Evolutionary conservation across 1,140 invertebrate genomes (phyloP), one percentile per base, ranked within the genome.

Genomic region (Asbolus verrucosus): DNA sequence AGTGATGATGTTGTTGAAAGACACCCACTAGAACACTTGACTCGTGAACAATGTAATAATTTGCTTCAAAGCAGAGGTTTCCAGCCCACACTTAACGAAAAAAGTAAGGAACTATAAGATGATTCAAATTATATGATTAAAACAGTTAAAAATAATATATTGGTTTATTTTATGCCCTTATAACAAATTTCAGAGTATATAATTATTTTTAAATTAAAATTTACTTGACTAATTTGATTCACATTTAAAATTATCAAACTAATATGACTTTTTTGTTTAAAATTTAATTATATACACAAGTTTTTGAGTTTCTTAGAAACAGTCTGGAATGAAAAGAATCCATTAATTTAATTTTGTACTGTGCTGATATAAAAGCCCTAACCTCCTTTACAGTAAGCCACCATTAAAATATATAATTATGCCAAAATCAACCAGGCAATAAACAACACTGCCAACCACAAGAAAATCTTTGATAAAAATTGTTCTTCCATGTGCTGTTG

Each of bases 381-480:
- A 24, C 43, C 43, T 50, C 16, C 16, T 30, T 36, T n/a, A 36
- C 6, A 36, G 33, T 14, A 50, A 50, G 43, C 43, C 46, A 54
- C 46, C 46, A 54, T 50, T 50, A 50, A 2, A 2, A n/a, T 27
- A 54, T 54, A 54, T 54, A 27, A 27, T 89, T 91, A 98, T 74
- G 95, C 95, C 80, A 97, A 88, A 24, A 98, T 82, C 59, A 98
- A 85, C 95, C 96, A 98, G 70, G 92, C 84, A 73, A 98, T 91
- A 82, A 97, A 97, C 61, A 97, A 77, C 50, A 97, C 83, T 30
- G 96, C 96, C 68, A 98, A 87, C 89, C 92, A 96, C 15, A 98
- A 84, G 84, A 98, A 98, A 73, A 97, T 85, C 85, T 95, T 95
- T 0, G 95, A 97, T 41, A 98, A 83, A 79, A 94, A 94, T 81